Conservation (phyloP, 1,140 invertebrate genomes). For the Aphidius gifuensis region DNA sequence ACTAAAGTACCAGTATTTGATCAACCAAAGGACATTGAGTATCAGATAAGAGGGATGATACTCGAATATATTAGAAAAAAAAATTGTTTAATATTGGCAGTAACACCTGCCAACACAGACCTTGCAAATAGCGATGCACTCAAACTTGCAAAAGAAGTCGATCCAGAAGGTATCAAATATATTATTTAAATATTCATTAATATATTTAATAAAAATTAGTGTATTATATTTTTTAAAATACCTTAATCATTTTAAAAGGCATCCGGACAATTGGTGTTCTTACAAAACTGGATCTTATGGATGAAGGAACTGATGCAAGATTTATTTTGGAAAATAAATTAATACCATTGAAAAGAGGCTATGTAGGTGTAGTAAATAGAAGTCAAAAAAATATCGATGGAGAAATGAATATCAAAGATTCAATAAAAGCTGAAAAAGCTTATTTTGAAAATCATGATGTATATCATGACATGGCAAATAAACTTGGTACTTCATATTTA, state of each 20-base stretch:
- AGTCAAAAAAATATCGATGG: conserved; percentile 98
- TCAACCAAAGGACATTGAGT: conserved; percentile 90
- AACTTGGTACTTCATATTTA: conserved; percentile 94
- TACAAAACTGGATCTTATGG: conserved; percentile 99
- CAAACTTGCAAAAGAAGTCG: conserved; percentile 92
- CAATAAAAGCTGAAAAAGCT: conserved; percentile 92
- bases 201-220: no score
- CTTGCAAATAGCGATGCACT: conserved; percentile 94
- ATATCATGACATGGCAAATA: conserved; percentile 93
- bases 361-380: conserved; percentile 98
- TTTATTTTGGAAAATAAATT: conserved; percentile 98
- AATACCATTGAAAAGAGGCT: conserved; percentile 89
- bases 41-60: conserved; percentile 92
- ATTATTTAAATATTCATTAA: no score
- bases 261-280: conserved; percentile 99
- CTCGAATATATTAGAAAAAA: conserved; percentile 91
- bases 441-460: conserved; percentile 95
- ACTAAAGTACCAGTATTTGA: conserved; percentile 97
- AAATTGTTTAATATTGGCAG: conserved; percentile 91
- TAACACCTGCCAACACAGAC: conserved; percentile 95
- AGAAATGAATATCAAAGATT: conserved; percentile 93
- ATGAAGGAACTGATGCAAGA: conserved; percentile 97
- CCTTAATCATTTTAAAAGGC: conserved; percentile 44
- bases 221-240: no score
- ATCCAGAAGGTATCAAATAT: conserved; percentile 75